Evolutionary conservation across 2,113 vertebrate species (phyloP).

Genomic region (Charina bottae): DNA sequence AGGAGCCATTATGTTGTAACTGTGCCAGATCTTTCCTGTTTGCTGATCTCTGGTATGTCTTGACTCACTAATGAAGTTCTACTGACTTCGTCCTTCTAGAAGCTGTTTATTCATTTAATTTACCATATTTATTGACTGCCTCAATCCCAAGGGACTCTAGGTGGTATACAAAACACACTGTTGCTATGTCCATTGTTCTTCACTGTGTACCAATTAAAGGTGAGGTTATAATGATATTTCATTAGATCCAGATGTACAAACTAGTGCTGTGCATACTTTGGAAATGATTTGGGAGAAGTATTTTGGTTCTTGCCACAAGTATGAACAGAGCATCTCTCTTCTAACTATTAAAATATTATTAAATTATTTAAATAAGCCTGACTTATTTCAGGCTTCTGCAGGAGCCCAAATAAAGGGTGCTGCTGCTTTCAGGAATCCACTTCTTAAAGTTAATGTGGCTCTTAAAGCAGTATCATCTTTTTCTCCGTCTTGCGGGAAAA

Average conservation of each 20-base stretch:
- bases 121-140: background rate
- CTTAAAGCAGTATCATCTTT: background rate
- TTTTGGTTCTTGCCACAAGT: background rate
- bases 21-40: background rate
- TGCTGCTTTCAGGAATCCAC: background rate
- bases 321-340: background rate
- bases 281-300: background rate
- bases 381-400: background rate
- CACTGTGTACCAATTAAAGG: background rate
- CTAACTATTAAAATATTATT: background rate
- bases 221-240: conserved; percentile 2
- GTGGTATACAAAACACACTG: background rate
- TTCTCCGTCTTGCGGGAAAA: background rate
- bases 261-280: background rate
- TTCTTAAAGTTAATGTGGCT: background rate
- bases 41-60: background rate
- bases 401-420: background rate
- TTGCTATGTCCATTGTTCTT: background rate
- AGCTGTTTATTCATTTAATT: background rate
- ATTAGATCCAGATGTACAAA: background rate
- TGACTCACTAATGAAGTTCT: background rate
- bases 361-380: background rate
- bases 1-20: background rate
- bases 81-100: conserved; percentile 17
- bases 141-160: background rate